phyloP scores from a whole-genome alignment of 1,140 invertebrate genomes.

The Anoplolepis gracilipes region DNA sequence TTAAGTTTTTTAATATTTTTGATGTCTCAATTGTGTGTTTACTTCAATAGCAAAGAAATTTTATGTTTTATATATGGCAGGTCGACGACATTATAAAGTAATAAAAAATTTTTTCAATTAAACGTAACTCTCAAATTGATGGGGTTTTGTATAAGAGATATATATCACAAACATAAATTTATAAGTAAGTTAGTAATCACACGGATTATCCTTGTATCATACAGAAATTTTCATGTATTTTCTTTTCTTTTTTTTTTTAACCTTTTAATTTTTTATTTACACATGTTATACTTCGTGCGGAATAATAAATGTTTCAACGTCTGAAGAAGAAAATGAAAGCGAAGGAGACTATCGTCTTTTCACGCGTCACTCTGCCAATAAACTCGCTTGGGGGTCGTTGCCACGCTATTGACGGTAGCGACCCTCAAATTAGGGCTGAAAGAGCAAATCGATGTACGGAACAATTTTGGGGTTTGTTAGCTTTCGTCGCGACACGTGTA shows the following conservation, averaged over 20 bases:
- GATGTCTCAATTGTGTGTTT: neutral
- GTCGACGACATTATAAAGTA: neutral
- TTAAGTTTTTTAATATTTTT: neutral
- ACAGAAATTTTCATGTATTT: neutral
- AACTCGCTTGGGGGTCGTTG: neutral
- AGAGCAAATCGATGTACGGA: slow-evolving; percentile 19
- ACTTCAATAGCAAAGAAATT: neutral
- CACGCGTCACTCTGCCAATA: neutral
- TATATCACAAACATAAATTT: slow-evolving; percentile 6
- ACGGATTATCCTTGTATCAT: neutral
- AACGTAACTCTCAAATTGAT: neutral
- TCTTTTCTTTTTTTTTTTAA: slow-evolving; percentile 21
- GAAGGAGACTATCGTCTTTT: neutral
- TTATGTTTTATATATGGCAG: neutral
- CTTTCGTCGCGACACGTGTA: neutral
- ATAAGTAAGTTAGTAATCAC: neutral
- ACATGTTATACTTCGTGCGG: slow-evolving; percentile 39
- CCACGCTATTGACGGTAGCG: slow-evolving; percentile 1
- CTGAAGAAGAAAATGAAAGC: neutral
- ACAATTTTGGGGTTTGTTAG: neutral
- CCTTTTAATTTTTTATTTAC: neutral
- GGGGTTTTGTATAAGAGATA: neutral
- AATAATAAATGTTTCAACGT: slow-evolving; percentile 31
- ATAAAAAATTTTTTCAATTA: neutral
- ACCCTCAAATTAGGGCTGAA: slow-evolving; percentile 26